Conservation (phyloP, 1,140 invertebrate species). For the Drosophila mojavensis region DNA sequence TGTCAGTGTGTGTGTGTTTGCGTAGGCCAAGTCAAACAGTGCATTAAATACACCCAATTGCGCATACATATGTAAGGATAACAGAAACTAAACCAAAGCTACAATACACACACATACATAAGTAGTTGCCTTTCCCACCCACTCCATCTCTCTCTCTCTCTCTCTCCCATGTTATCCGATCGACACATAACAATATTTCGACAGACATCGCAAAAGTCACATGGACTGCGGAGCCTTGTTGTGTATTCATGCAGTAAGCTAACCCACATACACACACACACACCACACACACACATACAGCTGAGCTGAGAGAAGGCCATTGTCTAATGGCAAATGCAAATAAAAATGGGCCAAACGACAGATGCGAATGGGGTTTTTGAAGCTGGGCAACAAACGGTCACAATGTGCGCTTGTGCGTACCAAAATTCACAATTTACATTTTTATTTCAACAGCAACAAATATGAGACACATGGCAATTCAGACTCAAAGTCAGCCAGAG, state of each 20-base stretch:
- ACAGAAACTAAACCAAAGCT: conserved; percentile 8
- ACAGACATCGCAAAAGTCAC: not conserved
- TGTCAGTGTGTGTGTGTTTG: conserved; percentile 5
- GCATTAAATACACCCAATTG: conserved; percentile 72
- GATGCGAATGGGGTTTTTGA: conserved; percentile 12
- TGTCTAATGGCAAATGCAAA: conserved; percentile 71
- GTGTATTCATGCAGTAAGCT: conserved; percentile 38
- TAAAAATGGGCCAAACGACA: conserved; percentile 58
- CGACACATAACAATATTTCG: conserved; percentile 7
- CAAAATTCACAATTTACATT: conserved; percentile 79
- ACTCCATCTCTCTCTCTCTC: not conserved
- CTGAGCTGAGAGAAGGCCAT: conserved; percentile 28
- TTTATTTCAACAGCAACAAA: conserved; percentile 64
- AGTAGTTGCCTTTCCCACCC: too few relatives aligned
- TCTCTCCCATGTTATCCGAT: conserved; percentile 3
- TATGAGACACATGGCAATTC: conserved; percentile 75
- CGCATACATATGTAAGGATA: conserved; percentile 37
- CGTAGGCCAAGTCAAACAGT: conserved; percentile 62
- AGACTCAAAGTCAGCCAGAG: conserved; percentile 45
- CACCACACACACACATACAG: not conserved
- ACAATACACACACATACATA: not conserved
- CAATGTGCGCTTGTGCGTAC: conserved; percentile 75
- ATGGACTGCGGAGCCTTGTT: conserved; percentile 20
- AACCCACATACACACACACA: not conserved
- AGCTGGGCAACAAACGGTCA: conserved; percentile 22